Conservation (phyloP, 2,113 vertebrate species). For the Microcebus jonahi region DNA sequence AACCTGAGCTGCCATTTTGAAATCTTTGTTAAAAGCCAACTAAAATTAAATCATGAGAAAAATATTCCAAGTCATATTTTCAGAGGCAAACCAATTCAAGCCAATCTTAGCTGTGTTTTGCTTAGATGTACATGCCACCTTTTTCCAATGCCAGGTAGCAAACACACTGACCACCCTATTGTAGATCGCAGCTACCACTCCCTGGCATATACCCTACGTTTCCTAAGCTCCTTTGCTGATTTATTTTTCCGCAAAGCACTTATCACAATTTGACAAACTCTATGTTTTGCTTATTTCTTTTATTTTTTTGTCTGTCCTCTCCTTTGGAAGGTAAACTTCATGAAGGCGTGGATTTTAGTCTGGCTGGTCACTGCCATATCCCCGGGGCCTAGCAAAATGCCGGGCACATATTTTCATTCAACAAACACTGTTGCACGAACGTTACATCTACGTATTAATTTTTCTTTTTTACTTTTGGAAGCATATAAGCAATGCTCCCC, state of each 20-base stretch:
- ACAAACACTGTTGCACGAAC: neutral
- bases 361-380: neutral
- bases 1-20: slow-evolving; percentile 73
- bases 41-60: slow-evolving; percentile 73
- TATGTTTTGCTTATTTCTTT: slow-evolving; percentile 4
- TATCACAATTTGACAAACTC: neutral
- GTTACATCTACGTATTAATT: neutral
- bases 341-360: neutral
- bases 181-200: neutral
- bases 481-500: neutral
- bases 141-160: neutral
- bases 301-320: slow-evolving; percentile 14
- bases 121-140: neutral
- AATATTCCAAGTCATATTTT: slow-evolving; percentile 64
- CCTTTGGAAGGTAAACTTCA: neutral
- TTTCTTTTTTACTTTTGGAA: slow-evolving; percentile 41
- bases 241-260: neutral
- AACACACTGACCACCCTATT: neutral
- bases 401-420: neutral
- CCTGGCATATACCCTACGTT: neutral
- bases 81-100: slow-evolving; percentile 48
- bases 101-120: neutral
- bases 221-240: neutral
- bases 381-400: neutral
- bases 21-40: slow-evolving; percentile 68